These are phyloP conservation scores for Eubucco bourcierii DNA, from an alignment of 2,113 vertebrate species.

Conservation along the genomic window DNA sequence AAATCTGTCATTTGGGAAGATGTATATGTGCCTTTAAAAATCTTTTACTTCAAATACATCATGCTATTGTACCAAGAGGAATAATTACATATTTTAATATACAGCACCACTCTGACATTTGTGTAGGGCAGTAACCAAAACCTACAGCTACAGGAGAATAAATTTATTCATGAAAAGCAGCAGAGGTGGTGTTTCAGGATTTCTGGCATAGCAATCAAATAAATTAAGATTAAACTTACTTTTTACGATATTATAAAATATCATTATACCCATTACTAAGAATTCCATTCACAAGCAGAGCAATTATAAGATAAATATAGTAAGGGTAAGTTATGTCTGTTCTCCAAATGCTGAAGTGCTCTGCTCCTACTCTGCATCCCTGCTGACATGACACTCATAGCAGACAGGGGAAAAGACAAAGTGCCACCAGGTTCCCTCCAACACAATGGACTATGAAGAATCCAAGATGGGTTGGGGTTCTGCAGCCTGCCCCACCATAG, in stretches of 20 bases:
- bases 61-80: neutral
- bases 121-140: neutral
- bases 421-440: neutral
- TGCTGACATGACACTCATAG: rapidly evolving
- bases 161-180: neutral
- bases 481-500: neutral
- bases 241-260: neutral
- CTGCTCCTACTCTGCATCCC: neutral
- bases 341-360: neutral
- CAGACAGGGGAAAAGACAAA: neutral
- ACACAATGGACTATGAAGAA: rapidly evolving
- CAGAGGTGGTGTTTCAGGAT: neutral
- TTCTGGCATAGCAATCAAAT: neutral
- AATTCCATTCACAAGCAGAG: neutral
- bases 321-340: neutral
- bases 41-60: slow-evolving; percentile 34
- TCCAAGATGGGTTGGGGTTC: rapidly evolving
- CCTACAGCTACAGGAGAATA: neutral
- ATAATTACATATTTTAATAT: slow-evolving; percentile 2
- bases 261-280: neutral
- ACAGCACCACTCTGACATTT: neutral
- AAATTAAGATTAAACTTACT: neutral
- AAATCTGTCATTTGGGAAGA: slow-evolving; percentile 54
- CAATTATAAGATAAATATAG: neutral
- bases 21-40: slow-evolving; percentile 23